A percentile compares a stretch with the other conserved stretches of the same genome.
Conservation (phyloP, 2,113 vertebrate genomes). For the Probosciger aterrimus region DNA sequence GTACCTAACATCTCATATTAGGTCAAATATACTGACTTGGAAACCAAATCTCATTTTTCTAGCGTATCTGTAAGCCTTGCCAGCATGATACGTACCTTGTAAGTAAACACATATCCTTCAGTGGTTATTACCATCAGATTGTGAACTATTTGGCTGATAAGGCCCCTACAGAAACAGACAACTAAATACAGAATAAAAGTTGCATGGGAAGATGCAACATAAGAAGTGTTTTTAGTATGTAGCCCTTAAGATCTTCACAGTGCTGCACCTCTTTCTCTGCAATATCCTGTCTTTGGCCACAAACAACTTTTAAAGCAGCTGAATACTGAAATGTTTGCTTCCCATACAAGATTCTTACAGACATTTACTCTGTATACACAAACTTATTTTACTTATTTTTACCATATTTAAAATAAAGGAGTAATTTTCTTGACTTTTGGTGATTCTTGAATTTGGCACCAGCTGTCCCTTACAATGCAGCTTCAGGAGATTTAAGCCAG, state of each 20-base stretch:
- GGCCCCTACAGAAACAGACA: not conserved
- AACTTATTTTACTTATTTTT: not conserved
- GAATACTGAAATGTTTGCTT: not conserved
- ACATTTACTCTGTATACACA: not conserved
- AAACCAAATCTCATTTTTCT: not conserved
- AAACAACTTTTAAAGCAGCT: not conserved
- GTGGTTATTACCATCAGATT: not conserved
- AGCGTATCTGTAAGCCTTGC: not conserved
- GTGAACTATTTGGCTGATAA: not conserved
- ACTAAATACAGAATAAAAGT: not conserved
- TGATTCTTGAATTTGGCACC: not conserved
- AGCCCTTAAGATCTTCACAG: not conserved
- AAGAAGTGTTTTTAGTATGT: rapidly evolving
- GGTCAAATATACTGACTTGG: not conserved
- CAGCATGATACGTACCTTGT: not conserved
- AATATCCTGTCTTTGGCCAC: not conserved
- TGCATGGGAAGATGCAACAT: not conserved
- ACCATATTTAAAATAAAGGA: not conserved
- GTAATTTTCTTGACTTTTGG: not conserved
- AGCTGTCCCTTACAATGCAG: not conserved
- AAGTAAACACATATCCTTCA: not conserved
- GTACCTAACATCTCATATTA: not conserved
- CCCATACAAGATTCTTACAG: not conserved
- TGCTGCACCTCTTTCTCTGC: not conserved
- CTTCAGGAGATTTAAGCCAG: not conserved